Evolutionary conservation across 2,113 vertebrate species (phyloP).

Genomic region (Synchiropus splendidus): DNA sequence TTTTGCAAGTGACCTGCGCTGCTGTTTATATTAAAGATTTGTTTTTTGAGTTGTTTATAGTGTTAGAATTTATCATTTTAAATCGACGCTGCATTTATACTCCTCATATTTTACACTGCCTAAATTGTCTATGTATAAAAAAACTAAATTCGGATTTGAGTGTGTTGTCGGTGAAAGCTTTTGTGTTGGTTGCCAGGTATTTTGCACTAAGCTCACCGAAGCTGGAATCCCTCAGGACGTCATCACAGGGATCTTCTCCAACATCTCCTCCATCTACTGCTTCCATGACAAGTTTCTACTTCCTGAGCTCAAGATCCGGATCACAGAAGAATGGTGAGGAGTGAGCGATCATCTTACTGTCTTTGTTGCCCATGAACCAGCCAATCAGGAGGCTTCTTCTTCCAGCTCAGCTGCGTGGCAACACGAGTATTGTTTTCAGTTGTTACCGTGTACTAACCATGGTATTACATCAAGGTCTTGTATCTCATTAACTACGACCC

Average conservation of each 20-base stretch:
- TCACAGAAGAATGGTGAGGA: conserved; percentile 86
- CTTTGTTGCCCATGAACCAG: too few species aligned
- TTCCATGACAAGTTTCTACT: conserved; percentile 94
- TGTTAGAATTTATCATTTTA: background rate
- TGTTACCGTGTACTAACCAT: too few species aligned
- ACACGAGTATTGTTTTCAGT: too few species aligned
- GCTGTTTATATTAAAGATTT: background rate
- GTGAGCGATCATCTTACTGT: background rate
- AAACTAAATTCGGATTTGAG: background rate
- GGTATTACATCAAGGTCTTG: too few species aligned
- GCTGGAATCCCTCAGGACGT: conserved; percentile 84
- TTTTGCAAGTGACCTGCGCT: background rate
- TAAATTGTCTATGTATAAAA: background rate
- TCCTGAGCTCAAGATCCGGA: conserved; percentile 85
- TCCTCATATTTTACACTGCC: background rate
- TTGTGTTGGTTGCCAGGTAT: conserved; percentile 69
- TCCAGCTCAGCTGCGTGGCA: too few species aligned
- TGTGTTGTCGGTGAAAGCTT: background rate
- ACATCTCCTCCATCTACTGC: conserved; percentile 93
- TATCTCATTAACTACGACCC: background rate
- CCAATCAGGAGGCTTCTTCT: too few species aligned
- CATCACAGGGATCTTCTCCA: conserved; percentile 93
- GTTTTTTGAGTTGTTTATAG: too few species aligned
- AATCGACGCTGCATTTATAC: background rate
- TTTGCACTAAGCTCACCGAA: conserved; percentile 84